Conservation (phyloP, 2,888 invertebrate species). For the Drosophila maculinotata region DNA sequence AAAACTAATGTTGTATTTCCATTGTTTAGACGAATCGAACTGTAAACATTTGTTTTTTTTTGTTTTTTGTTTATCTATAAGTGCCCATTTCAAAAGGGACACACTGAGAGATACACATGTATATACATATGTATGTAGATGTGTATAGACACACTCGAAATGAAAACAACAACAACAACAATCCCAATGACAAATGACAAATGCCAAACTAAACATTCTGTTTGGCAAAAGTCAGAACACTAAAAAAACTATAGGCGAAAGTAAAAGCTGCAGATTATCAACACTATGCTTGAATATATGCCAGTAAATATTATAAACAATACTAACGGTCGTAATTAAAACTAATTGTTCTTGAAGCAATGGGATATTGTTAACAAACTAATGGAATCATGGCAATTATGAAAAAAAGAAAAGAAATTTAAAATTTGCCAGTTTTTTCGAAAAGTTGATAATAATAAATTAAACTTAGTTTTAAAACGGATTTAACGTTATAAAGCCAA, state of each 20-base stretch:
- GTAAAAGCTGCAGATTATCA: neutral
- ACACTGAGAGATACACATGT: neutral
- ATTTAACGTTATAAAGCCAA: no score
- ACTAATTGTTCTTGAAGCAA: neutral
- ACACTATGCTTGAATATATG: no score
- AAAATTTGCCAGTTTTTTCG: no score
- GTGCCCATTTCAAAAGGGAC: slow-evolving; percentile 18
- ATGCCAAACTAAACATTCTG: slow-evolving; percentile 15
- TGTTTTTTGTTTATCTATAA: slow-evolving; percentile 46
- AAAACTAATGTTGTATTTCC: slow-evolving; percentile 15
- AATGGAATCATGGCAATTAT: neutral
- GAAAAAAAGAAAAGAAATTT: no score
- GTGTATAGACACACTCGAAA: slow-evolving; percentile 2
- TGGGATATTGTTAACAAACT: neutral
- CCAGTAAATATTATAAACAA: no score
- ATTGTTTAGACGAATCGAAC: slow-evolving; percentile 22
- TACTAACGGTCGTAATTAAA: neutral
- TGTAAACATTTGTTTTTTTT: slow-evolving; percentile 49
- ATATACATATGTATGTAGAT: no score
- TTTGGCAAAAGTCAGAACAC: slow-evolving; percentile 7
- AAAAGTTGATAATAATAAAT: no score
- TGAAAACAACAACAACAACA: slow-evolving; percentile 2
- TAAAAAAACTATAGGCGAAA: slow-evolving; percentile 5
- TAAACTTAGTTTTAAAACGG: no score
- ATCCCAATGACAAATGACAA: no score